phyloP scores from a whole-genome alignment of 53 echinoderm and acorn worm genomes.

The Henricia sp. region DNA sequence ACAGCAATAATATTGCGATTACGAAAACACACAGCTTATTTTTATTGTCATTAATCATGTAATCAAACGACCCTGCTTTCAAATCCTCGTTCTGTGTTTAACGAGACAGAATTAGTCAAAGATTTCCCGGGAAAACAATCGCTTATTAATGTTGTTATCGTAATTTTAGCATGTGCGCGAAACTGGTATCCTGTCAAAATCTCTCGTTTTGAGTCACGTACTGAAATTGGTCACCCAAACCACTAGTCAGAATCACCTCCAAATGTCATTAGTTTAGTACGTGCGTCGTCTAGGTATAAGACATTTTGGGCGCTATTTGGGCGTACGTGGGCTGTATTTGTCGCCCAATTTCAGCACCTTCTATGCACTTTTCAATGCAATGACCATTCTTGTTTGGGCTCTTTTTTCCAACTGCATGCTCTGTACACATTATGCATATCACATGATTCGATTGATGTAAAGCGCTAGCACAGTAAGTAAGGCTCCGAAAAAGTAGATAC shows the following conservation, averaged over 20 bases:
- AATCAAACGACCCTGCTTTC: too few species aligned
- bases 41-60: too few species aligned
- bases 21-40: too few species aligned
- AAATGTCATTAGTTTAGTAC: too few species aligned
- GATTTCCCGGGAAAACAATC: constrained; percentile 19
- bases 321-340: neutral
- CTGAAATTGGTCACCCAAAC: constrained; percentile 35
- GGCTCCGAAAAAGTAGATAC: too few species aligned
- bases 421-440: neutral
- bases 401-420: neutral
- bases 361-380: neutral
- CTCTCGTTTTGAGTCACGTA: constrained; percentile 42
- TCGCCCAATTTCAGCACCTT: constrained; percentile 16
- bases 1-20: too few species aligned
- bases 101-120: too few species aligned
- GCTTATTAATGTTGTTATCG: neutral
- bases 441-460: constrained; percentile 32
- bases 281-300: neutral
- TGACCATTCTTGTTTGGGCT: too few species aligned
- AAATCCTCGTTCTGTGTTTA: too few species aligned
- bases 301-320: constrained; percentile 35
- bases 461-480: too few species aligned
- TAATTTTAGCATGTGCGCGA: constrained; percentile 43
- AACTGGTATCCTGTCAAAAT: constrained; percentile 56
- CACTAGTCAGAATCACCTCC: neutral